These are phyloP conservation scores for Microctenopoma lineatum DNA, from an alignment of 2,797 vertebrate genomes.

Conservation along the genomic window DNA sequence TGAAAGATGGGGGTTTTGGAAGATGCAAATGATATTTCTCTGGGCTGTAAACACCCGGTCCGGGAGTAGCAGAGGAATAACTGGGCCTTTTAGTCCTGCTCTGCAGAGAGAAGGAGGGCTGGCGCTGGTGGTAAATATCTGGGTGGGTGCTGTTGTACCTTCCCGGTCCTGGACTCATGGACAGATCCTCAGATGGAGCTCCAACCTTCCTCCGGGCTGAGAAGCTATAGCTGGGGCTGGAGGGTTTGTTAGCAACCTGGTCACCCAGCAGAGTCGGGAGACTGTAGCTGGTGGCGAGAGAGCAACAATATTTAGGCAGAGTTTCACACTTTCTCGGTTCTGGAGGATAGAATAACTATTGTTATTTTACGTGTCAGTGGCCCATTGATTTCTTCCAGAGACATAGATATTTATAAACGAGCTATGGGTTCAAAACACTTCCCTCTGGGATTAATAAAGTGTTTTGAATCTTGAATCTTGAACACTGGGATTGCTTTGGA, in stretches of 20 bases:
- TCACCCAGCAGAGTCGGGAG: slow-evolving; percentile 87
- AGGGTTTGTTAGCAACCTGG: slow-evolving; percentile 80
- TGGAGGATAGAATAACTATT: not conserved
- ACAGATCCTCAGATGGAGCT: slow-evolving; percentile 82
- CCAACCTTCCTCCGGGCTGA: slow-evolving; percentile 67
- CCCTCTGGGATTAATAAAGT: too few relatives aligned
- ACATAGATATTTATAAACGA: too few relatives aligned
- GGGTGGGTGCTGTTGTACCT: slow-evolving; percentile 86
- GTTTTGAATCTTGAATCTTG: too few relatives aligned
- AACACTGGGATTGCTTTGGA: too few relatives aligned
- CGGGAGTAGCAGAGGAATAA: slow-evolving; percentile 71
- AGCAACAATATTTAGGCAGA: not conserved
- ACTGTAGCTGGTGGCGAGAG: slow-evolving; percentile 80
- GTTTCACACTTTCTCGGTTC: slow-evolving; percentile 4
- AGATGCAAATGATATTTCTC: slow-evolving; percentile 83
- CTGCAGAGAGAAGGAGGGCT: slow-evolving; percentile 90
- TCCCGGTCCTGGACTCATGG: slow-evolving; percentile 86
- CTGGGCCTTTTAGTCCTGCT: slow-evolving; percentile 78
- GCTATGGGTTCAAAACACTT: too few relatives aligned
- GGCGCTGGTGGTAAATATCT: slow-evolving; percentile 81
- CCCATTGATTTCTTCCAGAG: too few relatives aligned
- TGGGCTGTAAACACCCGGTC: slow-evolving; percentile 86
- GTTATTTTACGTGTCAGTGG: not conserved
- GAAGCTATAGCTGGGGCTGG: slow-evolving; percentile 87
- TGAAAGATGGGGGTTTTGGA: slow-evolving; percentile 83